A percentile compares a stretch with the other conserved stretches of the same genome.
These are phyloP conservation scores for Seira ritae DNA, from an alignment of 2,888 invertebrate species.

Conservation along the genomic window DNA sequence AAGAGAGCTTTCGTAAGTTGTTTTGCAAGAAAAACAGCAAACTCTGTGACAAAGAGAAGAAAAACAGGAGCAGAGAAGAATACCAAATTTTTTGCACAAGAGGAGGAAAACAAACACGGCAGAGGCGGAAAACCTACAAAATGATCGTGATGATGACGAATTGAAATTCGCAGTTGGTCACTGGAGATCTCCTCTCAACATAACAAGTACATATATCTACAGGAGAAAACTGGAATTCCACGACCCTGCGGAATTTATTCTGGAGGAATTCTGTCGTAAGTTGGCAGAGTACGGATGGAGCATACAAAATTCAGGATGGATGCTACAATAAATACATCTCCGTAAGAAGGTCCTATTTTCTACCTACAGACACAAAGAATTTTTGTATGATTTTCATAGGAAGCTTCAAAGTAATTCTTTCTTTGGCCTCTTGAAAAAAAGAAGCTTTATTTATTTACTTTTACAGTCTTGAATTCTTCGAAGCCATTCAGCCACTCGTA, in stretches of 20 bases:
- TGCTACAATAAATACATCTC: no score
- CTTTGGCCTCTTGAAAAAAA: no score
- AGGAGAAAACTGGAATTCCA: background rate
- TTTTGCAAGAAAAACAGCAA: no score
- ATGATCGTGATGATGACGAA: background rate
- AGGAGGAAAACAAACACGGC: background rate
- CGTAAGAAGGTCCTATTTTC: no score
- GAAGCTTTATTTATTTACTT: no score
- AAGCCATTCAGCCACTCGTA: no score
- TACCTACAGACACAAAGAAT: no score
- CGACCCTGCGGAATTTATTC: background rate
- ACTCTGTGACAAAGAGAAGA: constrained; percentile 36
- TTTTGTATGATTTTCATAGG: no score
- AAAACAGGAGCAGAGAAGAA: constrained; percentile 24
- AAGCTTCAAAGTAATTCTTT: no score
- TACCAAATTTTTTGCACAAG: constrained; percentile 13
- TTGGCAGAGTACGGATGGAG: background rate
- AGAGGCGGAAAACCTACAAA: background rate
- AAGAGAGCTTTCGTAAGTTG: no score
- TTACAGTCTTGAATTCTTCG: no score
- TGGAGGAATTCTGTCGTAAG: background rate
- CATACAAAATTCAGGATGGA: no score
- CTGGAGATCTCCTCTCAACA: constrained; percentile 7
- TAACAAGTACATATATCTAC: background rate
- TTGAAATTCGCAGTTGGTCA: constrained; percentile 36